Base-by-base conservation (phyloP, 1,140 invertebrate genomes). In the Tetranychus cinnabarinus region DNA sequence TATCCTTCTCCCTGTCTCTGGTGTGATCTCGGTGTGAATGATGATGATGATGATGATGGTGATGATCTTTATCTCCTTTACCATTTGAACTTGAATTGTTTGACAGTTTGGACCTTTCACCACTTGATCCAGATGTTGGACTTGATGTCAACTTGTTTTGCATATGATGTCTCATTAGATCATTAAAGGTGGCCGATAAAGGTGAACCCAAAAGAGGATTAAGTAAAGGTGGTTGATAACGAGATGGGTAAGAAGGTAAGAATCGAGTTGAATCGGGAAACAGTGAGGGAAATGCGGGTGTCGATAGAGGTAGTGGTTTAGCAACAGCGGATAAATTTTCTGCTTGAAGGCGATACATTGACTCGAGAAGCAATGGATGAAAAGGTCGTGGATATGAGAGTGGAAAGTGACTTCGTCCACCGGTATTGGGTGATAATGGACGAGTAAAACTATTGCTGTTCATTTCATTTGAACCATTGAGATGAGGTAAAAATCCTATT, bases 351-450 rank as follows among this genome's bases (percentile, higher is more conserved):
- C 65, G 56, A 36, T 68, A 68, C 61, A 67, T 65, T 15, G 65
- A 63, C 45, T 66, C 67, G 37, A 68, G 58, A 50, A 68, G 62
- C 62, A 68, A 62, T 12, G 66, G 66, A 59, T 67, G 65, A 12
- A 68, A 59, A 15, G 67, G 67, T 39, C 66, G 62, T 0, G 84
- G 82, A 65, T 85, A 86, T 1, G 81, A 81, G 77, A 86, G 80
- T 1, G 65, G 66, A 45, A 68, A 58, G 48, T 68, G 65, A 37
- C 45, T 64, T 23, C 23, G 23, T 23, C 23, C 23, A 5, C 39
- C 39, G 10, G 10, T 10, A 52, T 33, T 52, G 0, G 66, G 66
- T 23, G 68, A 65, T n/a, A 59, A 55, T 23, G 64, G 63, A n/a
- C 59, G 36, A n/a, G 61, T 58, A 35, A 62, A 60, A 46, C 36